Base-by-base conservation (phyloP, 2,888 invertebrate genomes). In the Eupithecia insigniata region DNA sequence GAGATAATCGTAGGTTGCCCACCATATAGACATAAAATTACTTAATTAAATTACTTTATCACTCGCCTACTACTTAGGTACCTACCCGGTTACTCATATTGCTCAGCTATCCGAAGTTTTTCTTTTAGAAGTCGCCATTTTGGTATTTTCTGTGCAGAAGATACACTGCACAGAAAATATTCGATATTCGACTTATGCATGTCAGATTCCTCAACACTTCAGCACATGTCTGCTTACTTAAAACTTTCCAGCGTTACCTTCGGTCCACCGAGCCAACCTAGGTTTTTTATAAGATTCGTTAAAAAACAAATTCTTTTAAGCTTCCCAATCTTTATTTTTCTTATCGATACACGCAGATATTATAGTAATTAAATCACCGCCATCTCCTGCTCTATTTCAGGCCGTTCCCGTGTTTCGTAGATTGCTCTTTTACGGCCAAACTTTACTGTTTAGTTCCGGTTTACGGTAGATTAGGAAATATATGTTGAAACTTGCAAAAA, bases 341-440 rank as follows among this genome's bases (percentile, higher is more conserved):
- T 46, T n/a, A 46, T 46, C 8, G 3, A 22, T 22, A 51, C 10
- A 22, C 22, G 43, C 43, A 51, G 46, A 10, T 51, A 16, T n/a
- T 61, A 30, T 3, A 30, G 43, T 64, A 55, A 51, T 1, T 66
- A 66, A 43, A 66, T 0, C n/a, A 39, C 10, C 10, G n/a, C 12
- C 7, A 10, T 6, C 70, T 70, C 34, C 46, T 26, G 22, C 7
- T 8, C 58, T 70, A 66, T 34, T 58, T 34, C 46, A 73, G 60
- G 60, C 70, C 46, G 60, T 67, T 65, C 26, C 46, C 67, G 60
- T 74, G 61, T 74, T 71, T 71, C 34, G 74, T 69, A 69, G 67
- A 71, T 74, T 71, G 71, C 62, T 58, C 69, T 71, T 74, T 71
- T 69, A 74, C 64, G 66, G 69, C 46, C 62, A 46, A 69, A 69